Evolutionary conservation across 2,888 invertebrate species (phyloP).

Genomic region (Drosophila planitibia): DNA sequence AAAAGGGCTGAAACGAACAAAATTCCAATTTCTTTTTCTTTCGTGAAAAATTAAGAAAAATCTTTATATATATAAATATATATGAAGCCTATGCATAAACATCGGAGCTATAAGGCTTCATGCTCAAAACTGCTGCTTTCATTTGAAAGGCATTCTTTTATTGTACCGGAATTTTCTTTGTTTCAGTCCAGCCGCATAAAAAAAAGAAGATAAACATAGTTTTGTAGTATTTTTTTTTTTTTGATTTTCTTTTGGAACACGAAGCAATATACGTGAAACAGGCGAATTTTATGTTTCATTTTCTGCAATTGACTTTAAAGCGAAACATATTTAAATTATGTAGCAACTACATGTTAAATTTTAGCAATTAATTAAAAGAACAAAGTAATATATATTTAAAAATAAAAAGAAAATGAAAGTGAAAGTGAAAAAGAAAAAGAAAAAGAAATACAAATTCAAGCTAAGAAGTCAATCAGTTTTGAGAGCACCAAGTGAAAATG

Average conservation of each 20-base stretch:
- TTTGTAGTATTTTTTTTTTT: background rate
- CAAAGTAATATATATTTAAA: constrained; percentile 19
- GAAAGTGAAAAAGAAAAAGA: constrained; percentile 1
- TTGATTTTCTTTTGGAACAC: constrained; percentile 21
- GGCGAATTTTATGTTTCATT: constrained; percentile 37
- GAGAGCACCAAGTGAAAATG: constrained; percentile 43
- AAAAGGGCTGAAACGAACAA: background rate
- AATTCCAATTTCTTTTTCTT: no score
- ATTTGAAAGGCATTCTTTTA: background rate
- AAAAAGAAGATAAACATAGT: background rate
- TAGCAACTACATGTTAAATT: constrained; percentile 79
- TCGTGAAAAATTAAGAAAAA: background rate
- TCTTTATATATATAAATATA: background rate
- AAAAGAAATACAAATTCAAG: constrained; percentile 2
- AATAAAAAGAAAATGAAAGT: constrained; percentile 6
- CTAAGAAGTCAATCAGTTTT: constrained; percentile 44
- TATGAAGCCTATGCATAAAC: background rate
- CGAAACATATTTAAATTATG: constrained; percentile 74
- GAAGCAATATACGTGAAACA: constrained; percentile 53
- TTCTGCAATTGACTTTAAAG: constrained; percentile 25
- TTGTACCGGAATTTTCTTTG: background rate
- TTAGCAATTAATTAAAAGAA: constrained; percentile 64
- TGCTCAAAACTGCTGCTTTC: no score
- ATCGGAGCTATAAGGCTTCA: background rate
- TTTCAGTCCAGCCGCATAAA: background rate